A percentile compares a stretch with the other conserved stretches of the same genome.
Conservation (phyloP, 2,113 vertebrate species). For the Furnarius figulus region DNA sequence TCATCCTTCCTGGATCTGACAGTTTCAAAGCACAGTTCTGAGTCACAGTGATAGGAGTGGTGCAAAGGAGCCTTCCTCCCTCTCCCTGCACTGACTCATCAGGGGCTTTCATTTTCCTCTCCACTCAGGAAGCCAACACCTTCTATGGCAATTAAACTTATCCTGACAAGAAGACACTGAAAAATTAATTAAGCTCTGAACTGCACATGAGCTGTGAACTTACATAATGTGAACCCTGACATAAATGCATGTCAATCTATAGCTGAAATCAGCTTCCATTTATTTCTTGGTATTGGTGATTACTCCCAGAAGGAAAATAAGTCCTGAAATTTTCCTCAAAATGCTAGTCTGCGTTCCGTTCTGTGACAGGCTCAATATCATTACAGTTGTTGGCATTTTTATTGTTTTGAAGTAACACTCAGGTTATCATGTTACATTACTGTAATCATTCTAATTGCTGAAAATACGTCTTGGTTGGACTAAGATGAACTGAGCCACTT, state of each 20-base stretch:
- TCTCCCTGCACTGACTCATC: not conserved
- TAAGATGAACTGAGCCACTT: not conserved
- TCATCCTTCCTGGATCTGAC: not conserved
- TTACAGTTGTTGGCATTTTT: not conserved
- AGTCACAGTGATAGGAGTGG: not conserved
- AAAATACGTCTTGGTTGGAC: not conserved
- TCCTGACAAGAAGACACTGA: not conserved
- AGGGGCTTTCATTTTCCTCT: not conserved
- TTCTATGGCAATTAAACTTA: not conserved
- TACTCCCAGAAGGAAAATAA: not conserved
- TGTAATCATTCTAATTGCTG: not conserved
- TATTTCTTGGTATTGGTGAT: not conserved
- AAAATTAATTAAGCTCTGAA: not conserved
- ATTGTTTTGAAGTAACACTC: not conserved
- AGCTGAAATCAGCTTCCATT: not conserved
- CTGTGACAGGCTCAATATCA: not conserved
- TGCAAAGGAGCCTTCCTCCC: not conserved
- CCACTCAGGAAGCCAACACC: not conserved
- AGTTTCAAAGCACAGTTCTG: constrained; percentile 1
- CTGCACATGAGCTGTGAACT: not conserved
- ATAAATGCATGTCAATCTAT: not conserved
- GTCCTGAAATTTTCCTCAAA: not conserved
- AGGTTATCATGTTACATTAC: not conserved
- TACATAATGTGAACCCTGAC: not conserved
- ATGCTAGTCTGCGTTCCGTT: not conserved